phyloP scores from a whole-genome alignment of 2,888 invertebrate species.

The Lordiphosa fenestrarum region DNA sequence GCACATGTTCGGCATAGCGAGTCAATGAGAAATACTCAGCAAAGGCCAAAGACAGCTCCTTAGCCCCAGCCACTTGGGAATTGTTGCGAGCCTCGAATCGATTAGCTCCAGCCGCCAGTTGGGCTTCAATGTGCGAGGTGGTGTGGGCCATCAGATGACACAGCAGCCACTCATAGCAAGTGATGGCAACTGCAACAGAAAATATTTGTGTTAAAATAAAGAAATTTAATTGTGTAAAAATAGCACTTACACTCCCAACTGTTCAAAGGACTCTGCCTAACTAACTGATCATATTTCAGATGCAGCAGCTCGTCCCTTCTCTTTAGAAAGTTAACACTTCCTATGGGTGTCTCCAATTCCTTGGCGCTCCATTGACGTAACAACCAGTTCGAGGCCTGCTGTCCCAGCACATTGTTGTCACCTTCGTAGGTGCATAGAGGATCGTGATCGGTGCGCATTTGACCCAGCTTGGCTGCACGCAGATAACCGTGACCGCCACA shows the following conservation, averaged over 20 bases:
- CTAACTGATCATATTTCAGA: slow-evolving; percentile 41
- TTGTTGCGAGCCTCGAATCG: slow-evolving; percentile 89
- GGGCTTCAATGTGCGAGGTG: slow-evolving; percentile 83
- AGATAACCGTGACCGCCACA: slow-evolving; percentile 94
- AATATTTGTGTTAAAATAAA: not conserved
- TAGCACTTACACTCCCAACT: slow-evolving; percentile 74
- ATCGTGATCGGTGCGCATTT: slow-evolving; percentile 92
- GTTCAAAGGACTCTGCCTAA: slow-evolving; percentile 33
- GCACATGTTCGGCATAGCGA: slow-evolving; percentile 68
- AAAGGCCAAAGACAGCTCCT: slow-evolving; percentile 88
- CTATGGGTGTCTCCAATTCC: slow-evolving; percentile 84
- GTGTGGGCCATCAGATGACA: slow-evolving; percentile 89
- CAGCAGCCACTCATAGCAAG: slow-evolving; percentile 91
- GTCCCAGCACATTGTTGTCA: slow-evolving; percentile 94
- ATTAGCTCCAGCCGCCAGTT: slow-evolving; percentile 83
- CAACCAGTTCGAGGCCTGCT: slow-evolving; percentile 94
- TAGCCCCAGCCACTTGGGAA: slow-evolving; percentile 90
- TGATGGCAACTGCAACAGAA: slow-evolving; percentile 84
- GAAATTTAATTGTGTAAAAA: not conserved
- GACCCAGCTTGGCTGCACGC: slow-evolving; percentile 89
- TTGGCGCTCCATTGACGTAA: slow-evolving; percentile 84
- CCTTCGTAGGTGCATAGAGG: slow-evolving; percentile 96
- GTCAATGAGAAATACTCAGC: slow-evolving; percentile 85
- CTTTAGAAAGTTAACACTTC: slow-evolving; percentile 86
- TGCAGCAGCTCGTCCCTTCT: slow-evolving; percentile 81